These are phyloP conservation scores for Bos javanicus DNA, from an alignment of 2,113 vertebrate genomes.

Conservation along the genomic window DNA sequence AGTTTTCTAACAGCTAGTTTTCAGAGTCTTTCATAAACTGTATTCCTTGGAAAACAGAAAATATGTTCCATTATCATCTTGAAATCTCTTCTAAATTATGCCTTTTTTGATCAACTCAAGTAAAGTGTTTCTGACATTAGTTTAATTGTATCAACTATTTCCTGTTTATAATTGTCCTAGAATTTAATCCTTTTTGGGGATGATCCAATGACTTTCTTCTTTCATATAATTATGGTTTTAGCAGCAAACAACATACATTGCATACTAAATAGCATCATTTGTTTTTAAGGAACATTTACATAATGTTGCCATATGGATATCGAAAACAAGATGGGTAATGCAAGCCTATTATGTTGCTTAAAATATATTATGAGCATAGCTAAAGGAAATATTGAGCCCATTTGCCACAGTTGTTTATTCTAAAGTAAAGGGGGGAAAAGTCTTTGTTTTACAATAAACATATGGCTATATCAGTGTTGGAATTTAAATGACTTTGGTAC, in stretches of 20 bases:
- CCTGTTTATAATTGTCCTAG: slow-evolving; percentile 21
- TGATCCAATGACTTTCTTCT: not conserved
- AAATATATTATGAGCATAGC: slow-evolving; percentile 29
- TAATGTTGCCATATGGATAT: slow-evolving; percentile 12
- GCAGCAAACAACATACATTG: slow-evolving; percentile 7
- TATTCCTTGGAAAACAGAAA: not conserved
- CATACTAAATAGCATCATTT: slow-evolving; percentile 7
- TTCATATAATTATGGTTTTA: slow-evolving; percentile 18
- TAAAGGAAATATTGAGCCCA: slow-evolving; percentile 37
- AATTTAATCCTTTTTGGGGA: not conserved
- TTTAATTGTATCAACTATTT: slow-evolving; percentile 28
- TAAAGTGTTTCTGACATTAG: not conserved
- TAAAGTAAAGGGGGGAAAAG: not conserved
- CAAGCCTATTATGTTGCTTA: slow-evolving; percentile 17
- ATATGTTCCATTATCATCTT: not conserved
- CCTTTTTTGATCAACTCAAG: not conserved
- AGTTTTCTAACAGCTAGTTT: not conserved
- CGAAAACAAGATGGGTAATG: slow-evolving; percentile 17
- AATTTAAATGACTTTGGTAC: slow-evolving; percentile 34
- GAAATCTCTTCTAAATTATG: not conserved
- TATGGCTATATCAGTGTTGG: not conserved
- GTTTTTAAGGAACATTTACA: slow-evolving; percentile 57
- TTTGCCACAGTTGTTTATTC: slow-evolving; percentile 15
- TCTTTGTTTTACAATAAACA: slow-evolving; percentile 26
- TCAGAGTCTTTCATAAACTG: not conserved